Percentiles rank a stretch among this genome's conserved stretches.
Conservation (phyloP, 2,888 invertebrate genomes). For the Blastobasis adustella region DNA sequence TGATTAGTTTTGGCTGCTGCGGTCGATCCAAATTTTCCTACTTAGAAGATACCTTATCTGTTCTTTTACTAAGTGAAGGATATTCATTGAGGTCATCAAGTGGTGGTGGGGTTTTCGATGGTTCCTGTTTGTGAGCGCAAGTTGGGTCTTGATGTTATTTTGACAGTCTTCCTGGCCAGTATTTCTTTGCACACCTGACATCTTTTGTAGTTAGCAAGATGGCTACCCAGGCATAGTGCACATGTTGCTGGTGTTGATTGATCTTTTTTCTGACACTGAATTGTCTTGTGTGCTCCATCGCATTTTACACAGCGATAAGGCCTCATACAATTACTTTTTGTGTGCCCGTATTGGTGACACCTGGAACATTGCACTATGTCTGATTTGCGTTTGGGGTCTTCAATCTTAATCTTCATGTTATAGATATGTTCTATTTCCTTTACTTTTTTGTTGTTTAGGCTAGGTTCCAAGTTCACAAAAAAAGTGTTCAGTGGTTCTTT, state of each 20-base stretch:
- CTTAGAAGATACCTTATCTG: no score
- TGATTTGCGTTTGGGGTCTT: conserved; percentile 8
- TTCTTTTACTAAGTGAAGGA: no score
- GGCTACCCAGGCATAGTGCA: neutral
- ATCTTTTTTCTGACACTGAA: neutral
- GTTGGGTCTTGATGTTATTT: no score
- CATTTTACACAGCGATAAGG: neutral
- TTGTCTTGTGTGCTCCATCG: neutral
- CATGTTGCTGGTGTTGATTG: neutral
- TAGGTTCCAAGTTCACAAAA: neutral
- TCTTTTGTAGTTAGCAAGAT: no score
- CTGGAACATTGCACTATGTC: conserved; percentile 14
- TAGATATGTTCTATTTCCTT: conserved; percentile 1
- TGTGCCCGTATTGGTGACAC: conserved; percentile 19
- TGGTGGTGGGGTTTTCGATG: no score
- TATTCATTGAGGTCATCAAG: no score
- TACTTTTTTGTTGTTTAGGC: neutral
- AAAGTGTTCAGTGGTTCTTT: conserved; percentile 1
- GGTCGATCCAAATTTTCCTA: no score
- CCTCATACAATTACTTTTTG: conserved; percentile 2
- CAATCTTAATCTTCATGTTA: neutral
- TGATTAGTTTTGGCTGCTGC: no score
- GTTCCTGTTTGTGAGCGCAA: no score
- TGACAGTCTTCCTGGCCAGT: neutral
- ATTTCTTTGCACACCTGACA: neutral